These are phyloP conservation scores for Dryocosmus kuriphilus DNA, from an alignment of 2,888 invertebrate species.

Conservation along the genomic window DNA sequence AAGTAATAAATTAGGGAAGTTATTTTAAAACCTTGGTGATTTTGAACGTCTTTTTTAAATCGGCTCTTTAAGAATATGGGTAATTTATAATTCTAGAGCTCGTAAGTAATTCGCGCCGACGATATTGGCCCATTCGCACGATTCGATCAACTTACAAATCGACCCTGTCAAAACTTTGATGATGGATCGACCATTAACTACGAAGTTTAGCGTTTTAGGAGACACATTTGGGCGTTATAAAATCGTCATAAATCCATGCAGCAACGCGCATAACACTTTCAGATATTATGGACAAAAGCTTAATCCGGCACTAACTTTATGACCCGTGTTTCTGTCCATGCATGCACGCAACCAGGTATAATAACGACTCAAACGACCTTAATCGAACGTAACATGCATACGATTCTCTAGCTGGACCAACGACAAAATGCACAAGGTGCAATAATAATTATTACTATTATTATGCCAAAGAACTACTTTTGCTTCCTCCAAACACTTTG, in stretches of 20 bases:
- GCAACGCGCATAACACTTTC: constrained; percentile 53
- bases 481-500: background rate
- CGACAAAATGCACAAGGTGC: background rate
- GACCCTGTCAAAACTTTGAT: constrained; percentile 71
- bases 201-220: constrained; percentile 64
- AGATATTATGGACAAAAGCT: constrained; percentile 48
- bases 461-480: constrained; percentile 24
- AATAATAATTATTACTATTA: constrained; percentile 25
- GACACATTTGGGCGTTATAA: constrained; percentile 60
- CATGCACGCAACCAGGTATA: background rate
- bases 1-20: no score
- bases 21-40: background rate
- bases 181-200: constrained; percentile 71
- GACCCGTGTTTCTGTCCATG: constrained; percentile 28
- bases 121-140: constrained; percentile 9
- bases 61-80: background rate
- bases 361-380: constrained; percentile 25
- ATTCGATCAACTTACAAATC: constrained; percentile 67
- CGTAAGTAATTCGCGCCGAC: background rate
- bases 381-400: constrained; percentile 8
- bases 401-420: background rate
- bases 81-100: background rate
- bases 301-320: constrained; percentile 46
- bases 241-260: constrained; percentile 65
- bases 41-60: background rate